Conservation (phyloP, 2,797 vertebrate species). For the Spea hammondii region DNA sequence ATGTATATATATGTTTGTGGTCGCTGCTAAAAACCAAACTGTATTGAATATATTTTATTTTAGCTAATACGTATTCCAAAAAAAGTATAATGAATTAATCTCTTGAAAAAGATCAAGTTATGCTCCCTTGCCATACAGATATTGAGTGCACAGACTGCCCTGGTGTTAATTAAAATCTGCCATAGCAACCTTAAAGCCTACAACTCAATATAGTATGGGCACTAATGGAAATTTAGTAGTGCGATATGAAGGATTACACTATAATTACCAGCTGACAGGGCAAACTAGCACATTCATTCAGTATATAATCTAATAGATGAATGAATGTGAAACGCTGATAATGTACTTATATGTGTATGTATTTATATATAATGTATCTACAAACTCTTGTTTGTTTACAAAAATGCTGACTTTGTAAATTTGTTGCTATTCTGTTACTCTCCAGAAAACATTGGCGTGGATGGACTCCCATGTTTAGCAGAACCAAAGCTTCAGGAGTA, state of each 20-base stretch:
- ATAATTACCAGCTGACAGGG: not conserved
- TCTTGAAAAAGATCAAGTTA: conserved; percentile 55
- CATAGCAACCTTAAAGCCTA: conserved; percentile 60
- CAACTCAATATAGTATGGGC: conserved; percentile 52
- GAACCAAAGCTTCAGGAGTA: too few species aligned
- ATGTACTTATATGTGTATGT: too few species aligned
- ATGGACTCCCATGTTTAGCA: too few species aligned
- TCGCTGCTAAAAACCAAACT: too few species aligned
- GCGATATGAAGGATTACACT: conserved; percentile 15
- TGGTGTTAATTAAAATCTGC: conserved; percentile 60
- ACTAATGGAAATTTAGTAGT: conserved; percentile 13
- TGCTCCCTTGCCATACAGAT: conserved; percentile 47
- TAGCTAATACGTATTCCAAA: conserved; percentile 36
- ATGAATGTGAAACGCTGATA: not conserved
- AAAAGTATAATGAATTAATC: conserved; percentile 49
- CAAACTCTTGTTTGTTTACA: too few species aligned
- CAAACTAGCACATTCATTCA: not conserved
- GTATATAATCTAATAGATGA: not conserved
- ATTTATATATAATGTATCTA: too few species aligned
- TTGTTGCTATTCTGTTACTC: too few species aligned
- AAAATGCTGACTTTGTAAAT: too few species aligned
- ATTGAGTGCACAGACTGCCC: conserved; percentile 49
- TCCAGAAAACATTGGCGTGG: too few species aligned
- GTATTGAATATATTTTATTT: conserved; percentile 19
- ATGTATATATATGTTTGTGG: too few species aligned